These are phyloP conservation scores for Yponomeuta cagnagella DNA, from an alignment of 2,888 invertebrate genomes.

Conservation along the genomic window DNA sequence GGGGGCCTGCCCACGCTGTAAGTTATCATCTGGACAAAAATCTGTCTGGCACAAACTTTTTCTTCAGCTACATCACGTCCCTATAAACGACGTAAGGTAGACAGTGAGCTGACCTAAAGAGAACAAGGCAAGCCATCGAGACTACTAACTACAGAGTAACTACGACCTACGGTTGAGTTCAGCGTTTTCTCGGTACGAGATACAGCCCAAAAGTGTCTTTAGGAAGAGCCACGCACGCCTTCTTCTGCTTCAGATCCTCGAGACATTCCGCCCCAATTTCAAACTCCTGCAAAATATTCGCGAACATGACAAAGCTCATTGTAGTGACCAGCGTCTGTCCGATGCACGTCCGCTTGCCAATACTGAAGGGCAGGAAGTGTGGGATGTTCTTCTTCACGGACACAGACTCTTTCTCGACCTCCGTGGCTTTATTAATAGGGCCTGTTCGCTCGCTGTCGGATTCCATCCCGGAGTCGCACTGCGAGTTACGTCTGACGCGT, in stretches of 20 bases:
- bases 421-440: conserved; percentile 35
- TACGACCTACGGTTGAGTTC: conserved; percentile 24
- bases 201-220: conserved; percentile 81
- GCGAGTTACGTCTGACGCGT: conserved; percentile 53
- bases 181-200: conserved; percentile 71
- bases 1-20: not conserved
- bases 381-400: conserved; percentile 75
- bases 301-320: conserved; percentile 83
- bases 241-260: conserved; percentile 73
- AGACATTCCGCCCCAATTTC: conserved; percentile 76
- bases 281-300: conserved; percentile 82
- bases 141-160: conserved; percentile 26
- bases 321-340: conserved; percentile 87
- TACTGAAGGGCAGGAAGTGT: conserved; percentile 90
- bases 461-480: conserved; percentile 76
- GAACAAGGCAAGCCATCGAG: conserved; percentile 17
- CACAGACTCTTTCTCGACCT: conserved; percentile 50
- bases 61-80: not conserved
- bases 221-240: conserved; percentile 85
- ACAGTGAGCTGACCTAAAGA: not conserved
- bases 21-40: not conserved
- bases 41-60: not conserved
- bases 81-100: not conserved
- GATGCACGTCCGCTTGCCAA: conserved; percentile 90
- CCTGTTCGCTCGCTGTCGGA: conserved; percentile 56